Evolutionary conservation across 1,140 invertebrate genomes (phyloP).

Genomic region (Danaus plexippus): DNA sequence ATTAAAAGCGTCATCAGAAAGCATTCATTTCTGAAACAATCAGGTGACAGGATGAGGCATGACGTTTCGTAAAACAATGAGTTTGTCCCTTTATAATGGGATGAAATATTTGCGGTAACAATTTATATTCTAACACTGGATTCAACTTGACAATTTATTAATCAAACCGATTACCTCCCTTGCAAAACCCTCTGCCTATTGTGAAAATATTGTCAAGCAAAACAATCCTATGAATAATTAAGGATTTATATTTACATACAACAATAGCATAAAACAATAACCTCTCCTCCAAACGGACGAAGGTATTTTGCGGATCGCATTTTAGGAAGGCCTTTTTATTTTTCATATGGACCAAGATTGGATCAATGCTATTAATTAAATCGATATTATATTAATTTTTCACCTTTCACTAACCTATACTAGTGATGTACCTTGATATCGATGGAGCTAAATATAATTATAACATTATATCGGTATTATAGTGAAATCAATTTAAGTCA

Average conservation of each 20-base stretch:
- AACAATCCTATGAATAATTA: constrained; percentile 72
- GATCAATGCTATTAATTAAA: no score
- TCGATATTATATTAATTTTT: no score
- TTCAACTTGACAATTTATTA: constrained; percentile 72
- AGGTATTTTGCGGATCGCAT: constrained; percentile 56
- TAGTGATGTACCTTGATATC: no score
- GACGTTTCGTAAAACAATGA: constrained; percentile 70
- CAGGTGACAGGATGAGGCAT: constrained; percentile 68
- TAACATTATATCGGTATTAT: constrained; percentile 16
- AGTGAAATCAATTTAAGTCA: constrained; percentile 64
- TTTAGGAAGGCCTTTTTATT: constrained; percentile 45
- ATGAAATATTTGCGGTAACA: constrained; percentile 70
- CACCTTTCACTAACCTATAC: no score
- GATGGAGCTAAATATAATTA: no score
- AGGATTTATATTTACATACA: constrained; percentile 70
- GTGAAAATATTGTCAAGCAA: constrained; percentile 69
- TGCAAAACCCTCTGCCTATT: constrained; percentile 60
- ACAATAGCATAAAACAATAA: constrained; percentile 70
- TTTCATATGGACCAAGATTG: constrained; percentile 36
- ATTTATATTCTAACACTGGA: constrained; percentile 70
- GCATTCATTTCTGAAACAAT: constrained; percentile 46
- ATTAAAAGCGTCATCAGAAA: constrained; percentile 21
- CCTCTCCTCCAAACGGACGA: constrained; percentile 62
- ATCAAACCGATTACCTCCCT: constrained; percentile 70
- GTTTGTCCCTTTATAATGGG: constrained; percentile 58